A percentile compares a stretch with the other conserved stretches of the same genome.
Conservation (phyloP, 1,140 invertebrate genomes). For the Bicyclus anynana region DNA sequence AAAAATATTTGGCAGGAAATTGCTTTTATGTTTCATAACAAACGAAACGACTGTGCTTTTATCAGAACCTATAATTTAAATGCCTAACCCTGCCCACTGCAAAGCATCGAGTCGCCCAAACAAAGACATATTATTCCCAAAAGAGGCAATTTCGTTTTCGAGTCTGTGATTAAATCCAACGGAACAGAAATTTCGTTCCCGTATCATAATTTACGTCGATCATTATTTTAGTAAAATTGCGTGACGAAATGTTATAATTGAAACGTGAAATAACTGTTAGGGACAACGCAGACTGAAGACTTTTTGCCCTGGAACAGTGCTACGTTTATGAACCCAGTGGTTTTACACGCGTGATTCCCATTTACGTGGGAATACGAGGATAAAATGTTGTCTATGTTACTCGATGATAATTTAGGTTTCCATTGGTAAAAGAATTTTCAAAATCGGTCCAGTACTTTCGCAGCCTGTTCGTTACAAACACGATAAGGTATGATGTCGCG, state of each 20-base stretch:
- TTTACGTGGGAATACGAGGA: too few species aligned
- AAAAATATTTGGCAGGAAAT: too few species aligned
- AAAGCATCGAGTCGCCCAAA: background rate
- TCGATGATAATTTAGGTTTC: too few species aligned
- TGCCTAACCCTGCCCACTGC: background rate
- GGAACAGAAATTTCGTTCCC: conserved; percentile 16
- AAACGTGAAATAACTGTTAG: conserved; percentile 22
- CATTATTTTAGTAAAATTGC: conserved; percentile 29
- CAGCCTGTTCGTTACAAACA: too few species aligned
- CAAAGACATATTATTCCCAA: background rate
- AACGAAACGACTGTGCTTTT: too few species aligned
- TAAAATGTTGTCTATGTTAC: too few species aligned
- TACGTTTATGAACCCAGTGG: too few species aligned
- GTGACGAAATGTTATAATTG: conserved; percentile 31
- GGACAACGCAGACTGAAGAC: background rate
- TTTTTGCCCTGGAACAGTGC: background rate
- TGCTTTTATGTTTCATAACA: too few species aligned
- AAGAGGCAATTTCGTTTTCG: background rate
- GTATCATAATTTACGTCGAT: conserved; percentile 18
- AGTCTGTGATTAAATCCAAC: conserved; percentile 4
- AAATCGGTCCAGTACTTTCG: too few species aligned
- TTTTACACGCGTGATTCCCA: too few species aligned
- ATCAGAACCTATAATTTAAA: background rate
- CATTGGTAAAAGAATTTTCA: too few species aligned
- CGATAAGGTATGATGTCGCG: too few species aligned